Evolutionary conservation across 2,888 invertebrate species (phyloP), one percentile per base, ranked within the genome.

Genomic region (Byasa hedistus): DNA sequence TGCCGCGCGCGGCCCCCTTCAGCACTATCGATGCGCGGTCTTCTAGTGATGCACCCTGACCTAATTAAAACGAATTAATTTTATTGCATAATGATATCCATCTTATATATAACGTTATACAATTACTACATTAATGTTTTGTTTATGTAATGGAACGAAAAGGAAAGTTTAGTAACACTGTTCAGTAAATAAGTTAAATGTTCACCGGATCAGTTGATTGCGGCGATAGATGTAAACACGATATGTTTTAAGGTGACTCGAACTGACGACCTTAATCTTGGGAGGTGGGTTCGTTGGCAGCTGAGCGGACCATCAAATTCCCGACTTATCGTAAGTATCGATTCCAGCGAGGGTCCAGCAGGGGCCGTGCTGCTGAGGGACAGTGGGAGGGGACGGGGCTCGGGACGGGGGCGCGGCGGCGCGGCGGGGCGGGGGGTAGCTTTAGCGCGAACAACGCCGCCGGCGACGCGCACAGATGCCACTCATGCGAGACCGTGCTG

Each of bases 401-500:
- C 39, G 65, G 65, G 64, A 66, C 65, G 21, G 59, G 69, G 69
- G 67, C 64, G 61, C 72, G 71, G 68, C 66, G 62, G 69, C n/a
- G n/a, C n/a, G n/a, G n/a, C n/a, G n/a, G n/a, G 66, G 71, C 68
- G 68, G 62, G 76, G 68, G 71, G 65, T 74, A 72, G 77, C 71
- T 59, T 59, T 70, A 58, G 76, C 74, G 78, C 77, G 79, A 77
- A 75, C 75, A 73, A 72, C 70, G 73, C 75, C 72, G 77, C 74
- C 76, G 79, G 75, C 84, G 83, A 84, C 82, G 83, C 83, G 84
- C 81, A 82, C 82, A 81, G 84, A 86, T 84, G 87, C 85, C 86
- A 85, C 85, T 89, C 88, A 86, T 86, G 89, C 87, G 87, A 84
- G 78, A 79, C 83, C 82, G 83, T 83, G 85, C 84, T 84, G 84